A percentile compares a stretch with the other conserved stretches of the same genome.
These are phyloP conservation scores for Lepidochitona cinerea DNA, from an alignment of 2,888 invertebrate species.

Conservation along the genomic window DNA sequence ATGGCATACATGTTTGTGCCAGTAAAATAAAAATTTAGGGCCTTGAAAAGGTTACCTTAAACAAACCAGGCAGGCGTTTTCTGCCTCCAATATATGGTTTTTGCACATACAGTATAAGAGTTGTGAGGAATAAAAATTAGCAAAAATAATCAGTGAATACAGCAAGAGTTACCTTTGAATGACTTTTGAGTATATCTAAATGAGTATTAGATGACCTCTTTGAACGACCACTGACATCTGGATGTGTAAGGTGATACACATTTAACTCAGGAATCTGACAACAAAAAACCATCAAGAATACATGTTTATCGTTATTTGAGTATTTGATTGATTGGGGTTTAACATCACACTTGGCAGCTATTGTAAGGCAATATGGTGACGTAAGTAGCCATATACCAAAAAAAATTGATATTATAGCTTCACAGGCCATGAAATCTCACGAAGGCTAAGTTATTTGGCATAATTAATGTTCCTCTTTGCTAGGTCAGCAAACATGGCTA, in stretches of 20 bases:
- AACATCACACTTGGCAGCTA: neutral
- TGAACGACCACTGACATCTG: conserved; percentile 43
- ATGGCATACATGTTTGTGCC: too few relatives aligned
- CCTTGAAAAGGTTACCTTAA: too few relatives aligned
- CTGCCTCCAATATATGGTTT: too few relatives aligned
- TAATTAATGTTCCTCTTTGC: too few relatives aligned
- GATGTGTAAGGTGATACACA: conserved; percentile 44
- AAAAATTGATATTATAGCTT: neutral
- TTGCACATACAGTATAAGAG: too few relatives aligned
- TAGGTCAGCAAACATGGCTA: too few relatives aligned
- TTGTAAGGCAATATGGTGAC: neutral
- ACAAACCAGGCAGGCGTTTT: too few relatives aligned
- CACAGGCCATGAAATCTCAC: neutral
- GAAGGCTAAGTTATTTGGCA: neutral
- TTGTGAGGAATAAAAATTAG: too few relatives aligned
- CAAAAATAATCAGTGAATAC: too few relatives aligned
- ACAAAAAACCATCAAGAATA: conserved; percentile 2
- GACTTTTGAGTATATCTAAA: conserved; percentile 36
- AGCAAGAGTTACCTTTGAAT: conserved; percentile 45
- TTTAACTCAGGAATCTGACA: conserved; percentile 39
- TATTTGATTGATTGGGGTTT: neutral
- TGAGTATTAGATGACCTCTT: conserved; percentile 55
- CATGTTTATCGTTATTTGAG: neutral
- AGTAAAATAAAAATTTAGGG: too few relatives aligned
- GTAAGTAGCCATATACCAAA: neutral